Conservation (phyloP, 1,140 invertebrate species). For the Pantala flavescens region DNA sequence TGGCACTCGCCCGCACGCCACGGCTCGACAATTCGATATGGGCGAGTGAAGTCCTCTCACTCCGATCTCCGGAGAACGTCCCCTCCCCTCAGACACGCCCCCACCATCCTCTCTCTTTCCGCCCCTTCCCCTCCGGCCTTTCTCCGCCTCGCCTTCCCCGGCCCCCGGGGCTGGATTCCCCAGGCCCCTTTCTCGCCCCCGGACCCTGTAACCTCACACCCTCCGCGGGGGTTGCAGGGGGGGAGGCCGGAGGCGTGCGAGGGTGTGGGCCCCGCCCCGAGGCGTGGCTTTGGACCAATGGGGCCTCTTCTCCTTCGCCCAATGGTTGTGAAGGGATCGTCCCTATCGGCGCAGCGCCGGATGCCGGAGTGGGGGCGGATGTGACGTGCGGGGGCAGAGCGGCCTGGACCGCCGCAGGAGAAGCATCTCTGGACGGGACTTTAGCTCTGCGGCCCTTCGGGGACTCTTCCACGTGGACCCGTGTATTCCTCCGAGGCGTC, state of each 20-base stretch:
- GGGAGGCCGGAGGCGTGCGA: not conserved
- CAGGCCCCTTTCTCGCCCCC: slow-evolving; percentile 4
- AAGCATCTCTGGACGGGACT: not conserved
- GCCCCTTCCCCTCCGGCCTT: not conserved
- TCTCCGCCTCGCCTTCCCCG: not conserved
- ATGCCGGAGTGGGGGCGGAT: not conserved
- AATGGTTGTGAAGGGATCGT: not conserved
- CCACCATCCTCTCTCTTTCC: not conserved
- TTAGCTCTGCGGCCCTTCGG: not conserved
- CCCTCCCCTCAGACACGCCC: not conserved
- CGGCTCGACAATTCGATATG: slow-evolving; percentile 4
- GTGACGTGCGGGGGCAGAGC: not conserved
- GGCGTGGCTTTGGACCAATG: not conserved
- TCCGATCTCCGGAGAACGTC: not conserved
- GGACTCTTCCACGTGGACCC: not conserved
- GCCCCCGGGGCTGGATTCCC: not conserved
- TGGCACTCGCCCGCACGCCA: not conserved
- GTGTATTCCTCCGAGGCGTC: too few relatives aligned
- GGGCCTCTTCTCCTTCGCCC: not conserved
- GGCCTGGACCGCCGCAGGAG: not conserved
- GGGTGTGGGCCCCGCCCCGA: not conserved
- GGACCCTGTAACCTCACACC: not conserved
- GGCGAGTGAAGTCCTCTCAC: not conserved
- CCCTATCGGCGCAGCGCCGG: not conserved
- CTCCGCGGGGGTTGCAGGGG: not conserved